Evolutionary conservation across 2,113 vertebrate genomes (phyloP), one percentile per base, ranked within the genome.

Genomic region (Mesocricetus auratus): DNA sequence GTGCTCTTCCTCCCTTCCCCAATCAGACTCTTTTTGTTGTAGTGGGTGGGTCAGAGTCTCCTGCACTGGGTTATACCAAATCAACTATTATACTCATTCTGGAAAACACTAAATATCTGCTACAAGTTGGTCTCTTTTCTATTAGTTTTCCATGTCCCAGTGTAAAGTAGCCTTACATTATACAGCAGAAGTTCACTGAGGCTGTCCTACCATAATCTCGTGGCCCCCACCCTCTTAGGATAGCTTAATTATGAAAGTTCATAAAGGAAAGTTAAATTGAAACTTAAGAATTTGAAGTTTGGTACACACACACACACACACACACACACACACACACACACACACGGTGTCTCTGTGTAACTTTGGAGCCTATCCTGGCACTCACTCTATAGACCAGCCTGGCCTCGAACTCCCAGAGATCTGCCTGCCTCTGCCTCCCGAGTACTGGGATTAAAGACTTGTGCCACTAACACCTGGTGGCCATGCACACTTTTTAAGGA

Each of bases 211-310:
- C 60, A 33, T 64, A 21, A 75, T 77, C 24, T 69, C 56, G 39
- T 22, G 1, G 31, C 39, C 77, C 47, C 47, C 78, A 93, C 81
- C 17, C 22, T 78, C 50, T 86, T 82, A 62, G 9, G 1, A 71
- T 56, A 64, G 50, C 58, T 89, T 58, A 10, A 74, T 92, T 91
- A 36, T 81, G 66, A 89, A n/a, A 39, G 29, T 17, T 86, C 60
- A 15, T 36, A 89, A 91, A 62, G n/a, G 36, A 31, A 53, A 33
- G 50, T 39, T 31, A 45, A 64, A 89, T 83, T 69, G 45, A 92
- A 93, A 90, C 12, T n/a, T 79, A 91, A 33, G n/a, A 87, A 93
- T 91, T 74, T 85, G 33, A 93, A 36, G 6, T 58, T 93, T 75
- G 39, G 69, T 86, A 96, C 79, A 17, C 83, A 75, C 62, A 56